phyloP scores from a whole-genome alignment of 2,888 invertebrate species.

The Diarsia dahlii region DNA sequence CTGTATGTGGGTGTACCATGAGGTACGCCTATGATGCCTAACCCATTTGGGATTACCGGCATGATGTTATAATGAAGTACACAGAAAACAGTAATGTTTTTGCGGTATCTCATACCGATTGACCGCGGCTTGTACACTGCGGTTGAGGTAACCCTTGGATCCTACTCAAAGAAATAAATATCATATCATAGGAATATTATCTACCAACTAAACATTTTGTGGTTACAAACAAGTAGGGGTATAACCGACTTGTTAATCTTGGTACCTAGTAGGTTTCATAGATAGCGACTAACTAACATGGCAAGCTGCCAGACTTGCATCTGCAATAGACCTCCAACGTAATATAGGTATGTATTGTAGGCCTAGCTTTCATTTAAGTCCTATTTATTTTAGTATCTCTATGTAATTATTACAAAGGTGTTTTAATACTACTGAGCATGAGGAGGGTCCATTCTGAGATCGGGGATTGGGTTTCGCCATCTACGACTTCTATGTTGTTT shows the following conservation, averaged over 20 bases:
- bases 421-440: not conserved
- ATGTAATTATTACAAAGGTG: not conserved
- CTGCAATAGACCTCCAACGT: constrained; percentile 17
- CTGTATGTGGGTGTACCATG: not conserved
- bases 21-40: not conserved
- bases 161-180: not conserved
- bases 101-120: not conserved
- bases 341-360: not conserved
- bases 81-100: not conserved
- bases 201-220: not conserved
- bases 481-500: too few species aligned
- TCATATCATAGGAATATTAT: not conserved
- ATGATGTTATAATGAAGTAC: not conserved
- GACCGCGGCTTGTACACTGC: not conserved
- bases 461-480: too few species aligned
- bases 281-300: constrained; percentile 49
- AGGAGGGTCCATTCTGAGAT: too few species aligned
- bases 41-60: not conserved
- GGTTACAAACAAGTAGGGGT: constrained; percentile 17
- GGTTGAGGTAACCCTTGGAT: not conserved
- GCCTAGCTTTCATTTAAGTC: constrained; percentile 26
- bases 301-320: constrained; percentile 41
- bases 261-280: constrained; percentile 10
- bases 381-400: not conserved
- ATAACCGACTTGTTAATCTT: constrained; percentile 34